Evolutionary conservation across 2,888 invertebrate species (phyloP).

Genomic region (Pharmacophagus antenor): DNA sequence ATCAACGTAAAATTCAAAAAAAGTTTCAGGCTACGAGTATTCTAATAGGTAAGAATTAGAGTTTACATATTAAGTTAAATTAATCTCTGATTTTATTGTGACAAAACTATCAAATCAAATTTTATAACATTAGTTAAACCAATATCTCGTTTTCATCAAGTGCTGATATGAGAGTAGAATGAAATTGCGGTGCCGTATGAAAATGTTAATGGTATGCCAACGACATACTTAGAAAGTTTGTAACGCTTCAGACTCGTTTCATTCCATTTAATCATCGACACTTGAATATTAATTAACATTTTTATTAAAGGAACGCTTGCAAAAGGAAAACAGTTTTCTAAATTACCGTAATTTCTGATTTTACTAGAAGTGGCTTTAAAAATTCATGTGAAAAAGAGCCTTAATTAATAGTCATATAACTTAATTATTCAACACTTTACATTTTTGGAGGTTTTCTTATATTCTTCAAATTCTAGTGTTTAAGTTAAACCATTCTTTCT

Average conservation of each 20-base stretch:
- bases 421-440: too few species aligned
- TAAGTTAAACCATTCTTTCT: too few species aligned
- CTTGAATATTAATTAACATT: background rate
- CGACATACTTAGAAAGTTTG: background rate
- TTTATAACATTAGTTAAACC: background rate
- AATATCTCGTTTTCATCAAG: background rate
- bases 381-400: too few species aligned
- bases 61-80: background rate
- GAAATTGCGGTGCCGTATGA: background rate
- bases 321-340: background rate
- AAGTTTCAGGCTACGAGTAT: too few species aligned
- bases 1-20: too few species aligned
- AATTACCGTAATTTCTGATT: background rate
- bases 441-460: too few species aligned
- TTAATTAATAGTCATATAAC: too few species aligned
- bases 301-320: background rate
- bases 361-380: background rate
- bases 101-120: background rate
- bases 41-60: too few species aligned
- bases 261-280: background rate
- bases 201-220: background rate
- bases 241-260: background rate
- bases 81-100: background rate
- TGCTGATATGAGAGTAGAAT: background rate
- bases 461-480: too few species aligned